Evolutionary conservation across 2,888 invertebrate genomes (phyloP), one percentile per base, ranked within the genome.

Genomic region (Deroplatys truncata): DNA sequence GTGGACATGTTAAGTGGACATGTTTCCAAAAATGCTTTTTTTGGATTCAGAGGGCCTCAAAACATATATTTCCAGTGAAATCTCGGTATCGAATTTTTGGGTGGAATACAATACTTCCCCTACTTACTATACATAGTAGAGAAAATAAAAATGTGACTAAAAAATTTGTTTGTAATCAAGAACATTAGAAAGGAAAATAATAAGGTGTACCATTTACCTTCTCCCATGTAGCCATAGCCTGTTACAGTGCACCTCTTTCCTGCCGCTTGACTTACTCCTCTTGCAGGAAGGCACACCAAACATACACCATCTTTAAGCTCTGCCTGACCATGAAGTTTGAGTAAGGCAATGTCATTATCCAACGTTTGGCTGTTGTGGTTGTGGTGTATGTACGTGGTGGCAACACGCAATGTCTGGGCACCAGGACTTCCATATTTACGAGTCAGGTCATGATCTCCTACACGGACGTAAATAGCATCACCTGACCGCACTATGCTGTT

Each of bases 171-270:
- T 20, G n/a, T 85, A 10, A 8, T 1, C 1, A 35, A 28, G 13
- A 15, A 28, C 85, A 35, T 5, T 16, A 31, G 20, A 29, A 82
- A 28, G 72, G 28, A 82, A 20, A 31, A 29, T 9, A 20, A n/a
- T 13, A 15, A 56, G 16, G 3, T 72, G 20, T 20, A 20, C 5
- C 20, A 91, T 92, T 92, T 93, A 98, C 98, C 97, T 95, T 98
- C 98, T 88, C 98, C 98, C 98, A 98, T 98, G 92, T 98, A 98
- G 13, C 98, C 98, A 92, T 98, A 98, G 5, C 98, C 98, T 15
- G 98, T 98, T 91, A 98, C 98, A 0, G 98, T 98, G 92, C 98
- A 98, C 82, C 98, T 94, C 93, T 98, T 98, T 89, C 98, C 98
- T 10, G 98, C 97, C 2, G 98, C 96, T 93, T 98, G 98, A 92